A percentile compares a stretch with the other conserved stretches of the same genome.
Conservation (phyloP, 2,797 vertebrate species). For the Molothrus ater region DNA sequence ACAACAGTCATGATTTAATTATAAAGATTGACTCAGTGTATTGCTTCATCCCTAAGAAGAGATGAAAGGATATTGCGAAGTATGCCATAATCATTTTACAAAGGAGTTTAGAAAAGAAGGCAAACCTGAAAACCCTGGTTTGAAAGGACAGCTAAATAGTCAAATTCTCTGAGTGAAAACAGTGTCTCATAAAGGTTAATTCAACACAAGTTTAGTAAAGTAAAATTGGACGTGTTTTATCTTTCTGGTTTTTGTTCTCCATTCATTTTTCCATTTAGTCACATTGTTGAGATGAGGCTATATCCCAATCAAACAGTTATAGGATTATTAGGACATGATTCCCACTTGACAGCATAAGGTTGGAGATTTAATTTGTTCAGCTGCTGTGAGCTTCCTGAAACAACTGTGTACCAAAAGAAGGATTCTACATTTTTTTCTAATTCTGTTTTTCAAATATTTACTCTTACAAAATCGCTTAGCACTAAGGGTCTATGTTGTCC, state of each 20-base stretch:
- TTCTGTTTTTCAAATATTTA: conserved; percentile 70
- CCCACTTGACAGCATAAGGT: conserved; percentile 33
- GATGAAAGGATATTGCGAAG: neutral
- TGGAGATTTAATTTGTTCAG: conserved; percentile 63
- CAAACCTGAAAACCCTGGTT: neutral
- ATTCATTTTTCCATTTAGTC: conserved; percentile 19
- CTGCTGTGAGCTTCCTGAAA: conserved; percentile 29
- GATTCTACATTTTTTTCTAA: conserved; percentile 46
- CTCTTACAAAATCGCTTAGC: conserved; percentile 51
- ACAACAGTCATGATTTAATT: conserved; percentile 27
- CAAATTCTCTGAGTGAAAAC: neutral
- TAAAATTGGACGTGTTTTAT: neutral
- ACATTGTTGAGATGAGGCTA: neutral
- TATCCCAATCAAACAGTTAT: conserved; percentile 8
- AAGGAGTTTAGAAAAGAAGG: conserved; percentile 28
- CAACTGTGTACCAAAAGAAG: conserved; percentile 27
- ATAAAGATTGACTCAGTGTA: conserved; percentile 12
- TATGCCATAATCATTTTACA: neutral
- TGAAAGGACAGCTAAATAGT: neutral
- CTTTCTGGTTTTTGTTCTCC: conserved; percentile 22
- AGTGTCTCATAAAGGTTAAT: conserved; percentile 7
- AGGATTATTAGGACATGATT: conserved; percentile 53
- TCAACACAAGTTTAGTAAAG: conserved; percentile 35
- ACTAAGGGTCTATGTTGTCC: conserved; percentile 11
- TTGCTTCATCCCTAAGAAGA: neutral